Base-by-base conservation (phyloP, 2,797 vertebrate species). In the Premnoplex brunnescens region DNA sequence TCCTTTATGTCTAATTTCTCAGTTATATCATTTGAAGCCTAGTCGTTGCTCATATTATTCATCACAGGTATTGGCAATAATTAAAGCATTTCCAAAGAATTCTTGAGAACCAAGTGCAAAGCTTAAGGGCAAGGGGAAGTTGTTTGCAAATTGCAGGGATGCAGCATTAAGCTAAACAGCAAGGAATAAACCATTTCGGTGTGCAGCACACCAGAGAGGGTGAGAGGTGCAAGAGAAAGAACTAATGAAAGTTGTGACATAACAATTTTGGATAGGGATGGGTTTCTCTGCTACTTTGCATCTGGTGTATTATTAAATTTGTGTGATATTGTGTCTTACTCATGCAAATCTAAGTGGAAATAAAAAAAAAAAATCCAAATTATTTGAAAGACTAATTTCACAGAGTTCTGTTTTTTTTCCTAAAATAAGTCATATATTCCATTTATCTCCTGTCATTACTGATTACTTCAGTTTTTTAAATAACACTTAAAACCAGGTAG, bases 401-500 rank as follows among this genome's bases (percentile, higher is more conserved):
- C 6, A 63, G 60, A 73, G 26, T 55, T 89, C 23, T 91, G 56
- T 36, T 92, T 93, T 36, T 36, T 54, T 73, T 82, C 37, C 41
- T 51, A 56, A 66, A 46, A 51, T 88, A 85, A 91, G 18, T 56
- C 17, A 12, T 67, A 59, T 21, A 92, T 75, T 86, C 18, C 12
- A 49, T 91, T 95, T 75, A 83, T 86, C 68, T 95, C 71, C 55
- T 91, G 67, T 28, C 56, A 39, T 89, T 89, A 62, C 32, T 88
- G 66, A 86, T 95, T 76, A 62, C 10, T 82, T 44, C 16, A 93
- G 21, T 17, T 26, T 21, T 94, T 43, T 58, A 64, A 71, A 56
- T 91, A 95, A 92, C 37, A 86, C 59, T 91, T 87, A 87, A 78
- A 97, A 67, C 7, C 55, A 92, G 48, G 48, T 17, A 95, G 64